Percentiles rank a stretch among this genome's conserved stretches.
These are phyloP conservation scores for Calameuta idolon DNA, from an alignment of 2,888 invertebrate species.

Conservation along the genomic window DNA sequence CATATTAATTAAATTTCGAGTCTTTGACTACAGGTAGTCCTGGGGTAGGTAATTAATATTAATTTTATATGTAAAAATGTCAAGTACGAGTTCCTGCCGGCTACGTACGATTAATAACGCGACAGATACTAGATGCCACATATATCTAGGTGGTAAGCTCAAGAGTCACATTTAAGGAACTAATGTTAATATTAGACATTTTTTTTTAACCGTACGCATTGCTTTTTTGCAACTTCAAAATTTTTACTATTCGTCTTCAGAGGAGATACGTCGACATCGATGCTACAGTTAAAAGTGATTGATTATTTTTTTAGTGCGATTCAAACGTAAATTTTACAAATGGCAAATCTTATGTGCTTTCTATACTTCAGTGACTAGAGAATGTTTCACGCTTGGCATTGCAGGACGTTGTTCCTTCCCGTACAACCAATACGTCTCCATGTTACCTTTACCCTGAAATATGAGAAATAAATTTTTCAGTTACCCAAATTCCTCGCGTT, in stretches of 20 bases:
- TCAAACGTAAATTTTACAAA: neutral
- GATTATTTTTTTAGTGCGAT: neutral
- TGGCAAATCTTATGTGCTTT: neutral
- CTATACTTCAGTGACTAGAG: conserved; percentile 40
- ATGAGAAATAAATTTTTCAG: neutral
- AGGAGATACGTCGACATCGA: neutral
- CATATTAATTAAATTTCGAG: no score
- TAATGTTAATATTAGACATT: neutral
- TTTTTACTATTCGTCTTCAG: neutral
- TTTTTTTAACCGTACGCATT: neutral
- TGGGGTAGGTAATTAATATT: no score
- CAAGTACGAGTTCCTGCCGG: no score
- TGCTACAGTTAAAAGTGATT: neutral
- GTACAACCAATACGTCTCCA: conserved; percentile 86
- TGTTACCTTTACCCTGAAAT: conserved; percentile 86
- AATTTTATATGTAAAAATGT: no score
- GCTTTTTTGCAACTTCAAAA: neutral
- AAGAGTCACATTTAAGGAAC: neutral
- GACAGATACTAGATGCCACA: neutral
- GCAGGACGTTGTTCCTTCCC: conserved; percentile 58
- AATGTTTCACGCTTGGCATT: conserved; percentile 13
- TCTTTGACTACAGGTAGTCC: no score
- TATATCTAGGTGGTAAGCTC: neutral
- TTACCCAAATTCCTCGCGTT: neutral
- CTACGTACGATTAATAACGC: neutral